Conservation (phyloP, 2,113 vertebrate species). For the Elachura formosa region DNA sequence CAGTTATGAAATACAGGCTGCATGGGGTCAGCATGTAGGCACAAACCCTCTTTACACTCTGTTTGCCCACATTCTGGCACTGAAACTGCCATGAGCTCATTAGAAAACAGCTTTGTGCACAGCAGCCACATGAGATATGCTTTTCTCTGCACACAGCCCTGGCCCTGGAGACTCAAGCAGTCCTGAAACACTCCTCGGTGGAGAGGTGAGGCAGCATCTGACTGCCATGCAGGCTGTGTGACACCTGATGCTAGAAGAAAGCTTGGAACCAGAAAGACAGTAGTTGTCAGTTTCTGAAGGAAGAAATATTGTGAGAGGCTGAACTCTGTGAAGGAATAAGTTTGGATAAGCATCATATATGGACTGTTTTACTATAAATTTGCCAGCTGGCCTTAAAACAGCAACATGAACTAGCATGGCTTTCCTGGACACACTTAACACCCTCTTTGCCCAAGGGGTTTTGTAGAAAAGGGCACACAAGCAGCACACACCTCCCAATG, state of each 20-base stretch:
- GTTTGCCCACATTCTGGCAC: not conserved
- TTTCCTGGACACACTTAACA: not conserved
- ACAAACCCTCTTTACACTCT: not conserved
- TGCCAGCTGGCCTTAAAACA: not conserved
- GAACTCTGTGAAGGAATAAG: not conserved
- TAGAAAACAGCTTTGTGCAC: not conserved
- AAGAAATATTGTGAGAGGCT: not conserved
- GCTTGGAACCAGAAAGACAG: not conserved
- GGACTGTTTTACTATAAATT: not conserved
- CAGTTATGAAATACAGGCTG: not conserved
- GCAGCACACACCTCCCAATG: slow-evolving; percentile 38
- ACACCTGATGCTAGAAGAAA: fast-evolving
- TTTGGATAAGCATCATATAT: not conserved
- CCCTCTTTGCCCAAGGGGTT: not conserved
- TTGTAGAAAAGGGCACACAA: not conserved
- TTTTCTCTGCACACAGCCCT: not conserved
- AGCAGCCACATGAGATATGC: fast-evolving
- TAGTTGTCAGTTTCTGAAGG: not conserved
- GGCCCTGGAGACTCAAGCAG: fast-evolving
- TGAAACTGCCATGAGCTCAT: slow-evolving; percentile 23
- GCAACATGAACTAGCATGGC: not conserved
- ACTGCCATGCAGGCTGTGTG: fast-evolving
- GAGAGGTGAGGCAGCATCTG: not conserved
- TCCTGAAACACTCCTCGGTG: fast-evolving
- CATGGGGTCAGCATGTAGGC: not conserved